Conservation (phyloP, 1,140 invertebrate genomes). For the Scaptomyza hsui region DNA sequence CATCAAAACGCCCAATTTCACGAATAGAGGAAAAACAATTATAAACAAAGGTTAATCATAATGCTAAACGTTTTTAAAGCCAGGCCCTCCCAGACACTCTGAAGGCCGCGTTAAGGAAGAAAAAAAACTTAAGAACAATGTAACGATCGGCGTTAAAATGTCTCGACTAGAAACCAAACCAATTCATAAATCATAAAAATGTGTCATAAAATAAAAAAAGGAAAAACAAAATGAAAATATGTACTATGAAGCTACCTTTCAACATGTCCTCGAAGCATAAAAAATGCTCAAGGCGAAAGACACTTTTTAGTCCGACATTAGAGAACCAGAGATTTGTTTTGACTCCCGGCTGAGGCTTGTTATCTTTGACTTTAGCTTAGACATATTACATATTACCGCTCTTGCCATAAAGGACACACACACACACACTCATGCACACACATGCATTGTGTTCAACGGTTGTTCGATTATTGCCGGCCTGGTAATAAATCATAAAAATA, state of each 20-base stretch:
- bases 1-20: conserved; percentile 60
- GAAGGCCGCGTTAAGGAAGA: conserved; percentile 46
- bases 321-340: conserved; percentile 66
- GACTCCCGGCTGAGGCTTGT: conserved; percentile 60
- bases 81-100: conserved; percentile 33
- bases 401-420: conserved; percentile 55
- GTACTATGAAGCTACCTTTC: conserved; percentile 55
- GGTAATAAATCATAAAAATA: conserved; percentile 83
- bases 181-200: conserved; percentile 84
- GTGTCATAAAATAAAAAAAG: conserved; percentile 78
- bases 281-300: conserved; percentile 63
- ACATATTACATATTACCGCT: conserved; percentile 11
- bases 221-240: conserved; percentile 57
- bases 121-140: conserved; percentile 30
- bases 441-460: conserved; percentile 50
- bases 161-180: conserved; percentile 65
- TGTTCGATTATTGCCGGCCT: conserved; percentile 73
- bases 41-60: conserved; percentile 36
- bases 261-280: conserved; percentile 77
- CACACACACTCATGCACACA: conserved; percentile 7
- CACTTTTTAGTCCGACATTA: conserved; percentile 56
- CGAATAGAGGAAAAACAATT: conserved; percentile 25
- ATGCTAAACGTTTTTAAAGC: conserved; percentile 47
- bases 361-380: conserved; percentile 43
- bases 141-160: conserved; percentile 39